Percentiles rank a stretch among this genome's conserved stretches.
These are phyloP conservation scores for Heliconius eleuchia DNA, from an alignment of 1,140 invertebrate species.

Conservation along the genomic window DNA sequence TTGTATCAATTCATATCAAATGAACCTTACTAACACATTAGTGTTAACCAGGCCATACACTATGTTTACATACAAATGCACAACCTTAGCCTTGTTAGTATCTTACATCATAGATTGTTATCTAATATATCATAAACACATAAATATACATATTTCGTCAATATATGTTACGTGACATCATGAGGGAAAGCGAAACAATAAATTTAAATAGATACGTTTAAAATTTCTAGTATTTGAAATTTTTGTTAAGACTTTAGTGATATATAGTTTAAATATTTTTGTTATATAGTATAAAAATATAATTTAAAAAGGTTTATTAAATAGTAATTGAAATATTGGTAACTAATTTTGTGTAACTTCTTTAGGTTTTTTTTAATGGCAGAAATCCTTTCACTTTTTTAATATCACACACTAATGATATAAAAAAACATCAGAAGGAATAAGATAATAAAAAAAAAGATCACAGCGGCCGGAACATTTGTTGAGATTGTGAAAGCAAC, in stretches of 20 bases:
- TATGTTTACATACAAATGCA: conserved; percentile 31
- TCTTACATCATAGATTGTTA: conserved; percentile 52
- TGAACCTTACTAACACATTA: background rate
- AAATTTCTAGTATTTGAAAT: background rate
- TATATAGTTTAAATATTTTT: too few species aligned
- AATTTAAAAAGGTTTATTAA: too few species aligned
- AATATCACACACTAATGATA: conserved; percentile 8
- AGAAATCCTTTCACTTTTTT: conserved; percentile 26
- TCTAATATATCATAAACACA: conserved; percentile 47
- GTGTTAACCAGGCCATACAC: conserved; percentile 13
- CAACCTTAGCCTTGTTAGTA: conserved; percentile 69
- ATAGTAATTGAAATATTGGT: too few species aligned
- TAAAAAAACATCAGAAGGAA: conserved; percentile 33
- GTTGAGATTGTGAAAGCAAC: conserved; percentile 75
- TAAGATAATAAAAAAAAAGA: conserved; percentile 46
- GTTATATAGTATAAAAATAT: too few species aligned
- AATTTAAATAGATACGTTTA: background rate
- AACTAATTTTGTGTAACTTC: background rate
- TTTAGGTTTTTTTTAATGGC: too few species aligned
- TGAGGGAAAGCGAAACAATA: conserved; percentile 38
- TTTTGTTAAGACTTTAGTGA: background rate
- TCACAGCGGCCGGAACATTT: conserved; percentile 53
- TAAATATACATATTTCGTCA: conserved; percentile 53
- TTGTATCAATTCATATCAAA: background rate
- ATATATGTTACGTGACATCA: conserved; percentile 49